Base-by-base conservation (phyloP, 2,888 invertebrate species). In the Oscheius sp. region DNA sequence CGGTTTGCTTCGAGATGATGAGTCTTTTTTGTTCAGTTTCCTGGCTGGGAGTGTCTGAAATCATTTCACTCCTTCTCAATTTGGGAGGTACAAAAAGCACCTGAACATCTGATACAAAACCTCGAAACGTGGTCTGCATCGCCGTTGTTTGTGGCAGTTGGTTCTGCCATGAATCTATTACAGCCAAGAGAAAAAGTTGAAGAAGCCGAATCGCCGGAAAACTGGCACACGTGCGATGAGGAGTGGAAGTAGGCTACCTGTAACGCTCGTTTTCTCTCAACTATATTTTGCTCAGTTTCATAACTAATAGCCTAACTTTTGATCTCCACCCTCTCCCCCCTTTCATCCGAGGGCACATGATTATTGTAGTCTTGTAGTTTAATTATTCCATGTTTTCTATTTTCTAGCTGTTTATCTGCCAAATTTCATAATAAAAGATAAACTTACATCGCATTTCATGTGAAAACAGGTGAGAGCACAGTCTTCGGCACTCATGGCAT, bases 221-320 rank as follows among this genome's bases (percentile, higher is more conserved):
- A 61, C n/a, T 42, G 61, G 29, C 61, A 61, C 3, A 25, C 27
- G 8, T 45, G 20, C 6, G 12, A 27, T 6, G 61, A n/a, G 2
- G 61, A 39, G 29, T 61, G 61, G 29, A 45, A 61, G n/a, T 61
- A 45, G 17, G 61, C 61, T n/a, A 61, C 61, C 61, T 61, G 17
- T 8, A 29, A 29, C 17, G 25, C 12, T 12, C 12, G 5, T 58
- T 39, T 2, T 27, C 33, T 20, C 27, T 34, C 55, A 33, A 3
- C 5, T 6, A 15, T 31, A 17, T 58, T 25, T n/a, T n/a, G n/a
- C n/a, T n/a, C n/a, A n/a, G n/a, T n/a, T n/a, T n/a, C n/a, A n/a
- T n/a, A n/a, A n/a, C n/a, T n/a, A n/a, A n/a, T n/a, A n/a, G n/a
- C n/a, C n/a, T n/a, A n/a, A n/a, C n/a, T n/a, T n/a, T n/a, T n/a